Evolutionary conservation across 2,888 invertebrate species (phyloP).

Genomic region (Camponotus fellah): DNA sequence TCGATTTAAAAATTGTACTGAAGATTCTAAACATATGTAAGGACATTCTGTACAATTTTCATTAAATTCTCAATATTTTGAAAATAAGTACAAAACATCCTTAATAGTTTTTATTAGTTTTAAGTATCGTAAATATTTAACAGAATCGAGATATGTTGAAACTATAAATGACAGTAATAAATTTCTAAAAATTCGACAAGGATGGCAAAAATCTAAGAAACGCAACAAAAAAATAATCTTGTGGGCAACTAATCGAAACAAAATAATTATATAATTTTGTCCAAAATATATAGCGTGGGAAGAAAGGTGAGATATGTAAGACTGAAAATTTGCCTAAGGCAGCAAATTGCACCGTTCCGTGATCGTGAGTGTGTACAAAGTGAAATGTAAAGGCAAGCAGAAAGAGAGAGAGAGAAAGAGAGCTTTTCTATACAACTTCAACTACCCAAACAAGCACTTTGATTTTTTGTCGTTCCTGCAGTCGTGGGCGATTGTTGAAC

Average conservation of each 20-base stretch:
- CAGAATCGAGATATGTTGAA: not conserved
- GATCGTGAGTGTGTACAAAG: slow-evolving; percentile 31
- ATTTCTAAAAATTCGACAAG: not conserved
- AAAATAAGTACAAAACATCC: no score
- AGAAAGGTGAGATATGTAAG: not conserved
- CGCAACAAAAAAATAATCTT: not conserved
- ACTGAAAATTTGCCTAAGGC: slow-evolving; percentile 36
- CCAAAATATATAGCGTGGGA: not conserved
- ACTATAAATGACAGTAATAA: not conserved
- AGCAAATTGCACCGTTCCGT: slow-evolving; percentile 38
- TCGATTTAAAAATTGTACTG: no score
- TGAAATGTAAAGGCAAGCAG: slow-evolving; percentile 30
- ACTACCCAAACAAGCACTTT: slow-evolving; percentile 37
- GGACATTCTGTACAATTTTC: no score
- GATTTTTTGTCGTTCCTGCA: slow-evolving; percentile 30
- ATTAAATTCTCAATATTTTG: no score
- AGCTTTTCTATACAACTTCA: slow-evolving; percentile 43
- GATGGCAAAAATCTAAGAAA: no score
- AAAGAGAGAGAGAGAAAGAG: not conserved
- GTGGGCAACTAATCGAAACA: not conserved
- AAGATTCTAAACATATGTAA: no score
- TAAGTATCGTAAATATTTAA: not conserved
- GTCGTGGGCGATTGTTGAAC: slow-evolving; percentile 41
- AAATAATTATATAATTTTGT: not conserved
- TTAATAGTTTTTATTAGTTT: not conserved